These are phyloP conservation scores for Clistopyga incitator DNA, from an alignment of 2,888 invertebrate species.

Conservation along the genomic window DNA sequence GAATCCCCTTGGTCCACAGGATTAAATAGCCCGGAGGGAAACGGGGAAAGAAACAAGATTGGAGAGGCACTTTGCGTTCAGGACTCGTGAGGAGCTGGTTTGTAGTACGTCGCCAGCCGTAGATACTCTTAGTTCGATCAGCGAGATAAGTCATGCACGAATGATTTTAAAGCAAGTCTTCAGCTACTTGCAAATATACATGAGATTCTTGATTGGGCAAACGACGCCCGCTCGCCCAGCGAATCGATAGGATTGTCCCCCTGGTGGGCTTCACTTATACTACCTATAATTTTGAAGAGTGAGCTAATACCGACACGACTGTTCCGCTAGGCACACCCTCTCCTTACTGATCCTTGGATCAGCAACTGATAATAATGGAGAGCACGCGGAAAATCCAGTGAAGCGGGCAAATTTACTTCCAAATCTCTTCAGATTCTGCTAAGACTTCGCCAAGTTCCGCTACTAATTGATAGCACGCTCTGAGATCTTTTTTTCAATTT, in stretches of 20 bases:
- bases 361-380: too few species aligned
- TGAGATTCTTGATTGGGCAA: conserved; percentile 74
- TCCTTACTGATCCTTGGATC: neutral
- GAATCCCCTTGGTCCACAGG: conserved; percentile 39
- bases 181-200: conserved; percentile 51
- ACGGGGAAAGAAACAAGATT: conserved; percentile 15
- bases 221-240: conserved; percentile 39
- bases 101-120: conserved; percentile 4
- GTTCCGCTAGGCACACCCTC: conserved; percentile 16
- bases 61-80: conserved; percentile 43
- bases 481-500: too few species aligned
- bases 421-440: too few species aligned
- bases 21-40: conserved; percentile 31
- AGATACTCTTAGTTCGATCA: conserved; percentile 67
- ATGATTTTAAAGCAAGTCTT: conserved; percentile 52
- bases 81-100: conserved; percentile 27
- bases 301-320: conserved; percentile 7
- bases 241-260: conserved; percentile 26
- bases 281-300: conserved; percentile 9
- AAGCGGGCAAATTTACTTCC: too few species aligned
- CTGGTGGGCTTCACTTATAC: neutral
- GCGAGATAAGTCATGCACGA: conserved; percentile 69
- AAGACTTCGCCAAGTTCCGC: too few species aligned
- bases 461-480: too few species aligned
- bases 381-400: too few species aligned